Conservation (phyloP, 2,113 vertebrate species). For the Tetrao urogallus region DNA sequence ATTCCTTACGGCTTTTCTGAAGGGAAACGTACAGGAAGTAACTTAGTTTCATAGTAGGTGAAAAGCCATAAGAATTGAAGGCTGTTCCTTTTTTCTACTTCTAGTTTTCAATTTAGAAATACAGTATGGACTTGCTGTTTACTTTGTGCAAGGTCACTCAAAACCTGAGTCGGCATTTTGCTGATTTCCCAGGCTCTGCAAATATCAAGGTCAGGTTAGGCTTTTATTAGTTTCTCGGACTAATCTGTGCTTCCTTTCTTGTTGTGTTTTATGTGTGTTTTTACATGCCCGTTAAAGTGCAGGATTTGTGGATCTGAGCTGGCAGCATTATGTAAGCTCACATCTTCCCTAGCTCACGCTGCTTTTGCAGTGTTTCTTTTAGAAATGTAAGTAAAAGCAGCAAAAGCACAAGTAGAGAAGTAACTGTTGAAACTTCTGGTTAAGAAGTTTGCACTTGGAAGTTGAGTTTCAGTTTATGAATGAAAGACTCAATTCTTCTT, state of each 20-base stretch:
- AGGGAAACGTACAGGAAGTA: constrained; percentile 47
- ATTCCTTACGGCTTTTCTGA: background rate
- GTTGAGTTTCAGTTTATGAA: background rate
- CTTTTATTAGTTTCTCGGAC: constrained; percentile 39
- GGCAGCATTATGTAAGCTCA: background rate
- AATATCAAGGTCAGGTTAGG: constrained; percentile 49
- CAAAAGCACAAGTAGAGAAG: background rate
- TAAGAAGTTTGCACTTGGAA: background rate
- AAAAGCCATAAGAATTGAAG: constrained; percentile 22
- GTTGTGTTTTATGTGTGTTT: background rate
- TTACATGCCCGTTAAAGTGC: background rate
- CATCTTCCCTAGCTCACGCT: background rate
- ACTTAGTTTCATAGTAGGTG: constrained; percentile 57
- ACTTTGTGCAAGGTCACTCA: constrained; percentile 65
- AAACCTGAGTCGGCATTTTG: constrained; percentile 58
- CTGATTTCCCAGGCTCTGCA: constrained; percentile 61
- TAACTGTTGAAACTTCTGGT: background rate
- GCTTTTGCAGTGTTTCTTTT: background rate
- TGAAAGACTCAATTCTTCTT: background rate
- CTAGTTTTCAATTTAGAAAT: constrained; percentile 65
- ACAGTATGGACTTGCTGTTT: constrained; percentile 37
- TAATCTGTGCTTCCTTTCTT: constrained; percentile 6
- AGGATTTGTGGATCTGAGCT: background rate
- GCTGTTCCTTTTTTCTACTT: constrained; percentile 64
- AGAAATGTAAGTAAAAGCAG: background rate